Base-by-base conservation (phyloP, 64 coral and sea anemone species). In the Actinia equina region DNA sequence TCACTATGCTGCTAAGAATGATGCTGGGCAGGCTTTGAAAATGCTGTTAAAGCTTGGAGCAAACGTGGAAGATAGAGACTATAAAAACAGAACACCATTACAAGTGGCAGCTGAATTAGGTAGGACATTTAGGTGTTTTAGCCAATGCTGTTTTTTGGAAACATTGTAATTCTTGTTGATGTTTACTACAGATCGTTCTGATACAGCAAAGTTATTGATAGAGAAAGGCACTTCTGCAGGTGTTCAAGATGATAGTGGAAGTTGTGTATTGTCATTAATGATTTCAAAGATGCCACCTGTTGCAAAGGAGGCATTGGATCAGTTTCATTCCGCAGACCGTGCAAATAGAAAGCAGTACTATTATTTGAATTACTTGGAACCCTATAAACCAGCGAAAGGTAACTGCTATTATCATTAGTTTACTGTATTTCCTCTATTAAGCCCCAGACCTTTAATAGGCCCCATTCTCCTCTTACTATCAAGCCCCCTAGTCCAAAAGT, bases 1-100 rank as follows among this genome's bases (percentile, higher is more conserved):
- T 6, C 97, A 99, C 79, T 99, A 99, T 84, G 97, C 97, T n/a
- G 91, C 97, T 23, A 99, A 99, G 65, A 99, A 99, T 87, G 97
- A 99, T 80, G 97, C 97, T 58, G 86, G 82, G 26, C 95, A 90
- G 49, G 88, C 97, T 18, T 84, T 99, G 80, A 95, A 89, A 27
- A 43, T 85, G 22, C 64, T 99, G 78, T 58, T 99, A 2, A 99
- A 91, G 44, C 82, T 99, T 65, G 97, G 93, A 65, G 97, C 86
- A 23, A 92, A 90, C 41, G 71, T 95, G 58, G 86, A 95, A 2
- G 91, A 90, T 78, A 85, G 91, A 62, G 97, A 99, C 55, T 95
- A 95, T 83, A 99, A 99, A 71, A 54, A 87, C 17, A 90, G 97
- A 82, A 99, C 97, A 77, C 89, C 97, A 9, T 61, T 99, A 41